phyloP scores from a whole-genome alignment of 1,140 invertebrate genomes.

The Calephelis nemesis region DNA sequence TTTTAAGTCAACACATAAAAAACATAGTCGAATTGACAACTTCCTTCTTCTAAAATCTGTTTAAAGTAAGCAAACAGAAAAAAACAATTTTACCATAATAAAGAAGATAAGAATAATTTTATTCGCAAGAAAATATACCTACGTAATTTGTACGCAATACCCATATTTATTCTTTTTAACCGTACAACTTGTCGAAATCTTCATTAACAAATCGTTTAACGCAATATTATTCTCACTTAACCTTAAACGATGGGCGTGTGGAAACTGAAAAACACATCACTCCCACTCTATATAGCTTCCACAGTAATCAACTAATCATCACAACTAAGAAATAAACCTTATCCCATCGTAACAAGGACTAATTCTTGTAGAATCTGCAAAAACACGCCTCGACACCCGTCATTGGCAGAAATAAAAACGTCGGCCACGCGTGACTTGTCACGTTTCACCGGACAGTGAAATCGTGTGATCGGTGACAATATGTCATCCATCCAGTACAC shows the following conservation, averaged over 20 bases:
- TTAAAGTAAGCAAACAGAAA: too few species aligned
- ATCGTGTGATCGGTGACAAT: slow-evolving; percentile 74
- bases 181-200: not conserved
- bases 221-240: slow-evolving; percentile 23
- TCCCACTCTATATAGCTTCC: slow-evolving; percentile 66
- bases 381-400: slow-evolving; percentile 71
- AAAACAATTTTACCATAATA: too few species aligned
- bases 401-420: slow-evolving; percentile 79
- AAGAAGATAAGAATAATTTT: too few species aligned
- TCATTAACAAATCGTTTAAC: not conserved
- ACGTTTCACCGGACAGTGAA: slow-evolving; percentile 72
- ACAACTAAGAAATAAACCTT: slow-evolving; percentile 43
- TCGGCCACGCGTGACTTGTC: slow-evolving; percentile 74
- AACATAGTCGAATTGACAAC: too few species aligned
- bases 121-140: too few species aligned
- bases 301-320: slow-evolving; percentile 42
- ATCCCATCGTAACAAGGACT: slow-evolving; percentile 40
- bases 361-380: slow-evolving; percentile 41
- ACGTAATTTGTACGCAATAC: too few species aligned
- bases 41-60: too few species aligned
- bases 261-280: slow-evolving; percentile 70
- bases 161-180: too few species aligned
- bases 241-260: slow-evolving; percentile 66
- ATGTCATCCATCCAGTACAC: slow-evolving; percentile 55
- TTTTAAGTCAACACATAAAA: too few species aligned